Conservation (phyloP, 1,140 invertebrate species). For the Drosophila arawakana region DNA sequence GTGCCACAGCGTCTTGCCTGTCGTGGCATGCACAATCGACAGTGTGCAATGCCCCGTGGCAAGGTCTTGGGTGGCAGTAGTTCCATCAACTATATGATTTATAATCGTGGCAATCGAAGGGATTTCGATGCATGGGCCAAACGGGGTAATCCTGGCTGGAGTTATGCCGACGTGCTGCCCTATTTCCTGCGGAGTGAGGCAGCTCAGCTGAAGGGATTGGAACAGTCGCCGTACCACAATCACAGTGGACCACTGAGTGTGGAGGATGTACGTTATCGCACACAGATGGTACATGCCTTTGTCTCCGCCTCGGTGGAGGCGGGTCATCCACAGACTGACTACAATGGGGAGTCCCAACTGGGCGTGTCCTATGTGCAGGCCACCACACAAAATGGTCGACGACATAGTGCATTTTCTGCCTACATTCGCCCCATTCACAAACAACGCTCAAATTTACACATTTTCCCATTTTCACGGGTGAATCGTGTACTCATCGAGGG, state of each 20-base stretch:
- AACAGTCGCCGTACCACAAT: conserved; percentile 86
- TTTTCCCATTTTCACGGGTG: conserved; percentile 86
- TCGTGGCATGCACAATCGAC: conserved; percentile 85
- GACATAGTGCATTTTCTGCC: conserved; percentile 86
- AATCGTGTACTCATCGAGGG: conserved; percentile 88
- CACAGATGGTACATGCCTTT: conserved; percentile 87
- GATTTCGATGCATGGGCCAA: conserved; percentile 92
- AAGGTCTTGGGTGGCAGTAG: conserved; percentile 90
- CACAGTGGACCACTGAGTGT: conserved; percentile 85
- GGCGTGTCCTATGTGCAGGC: conserved; percentile 89
- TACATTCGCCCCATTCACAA: conserved; percentile 86
- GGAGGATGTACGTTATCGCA: conserved; percentile 86
- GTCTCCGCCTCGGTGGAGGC: conserved; percentile 87
- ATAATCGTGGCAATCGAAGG: conserved; percentile 91
- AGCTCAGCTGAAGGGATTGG: conserved; percentile 85
- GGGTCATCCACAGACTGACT: conserved; percentile 87
- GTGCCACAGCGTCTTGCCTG: conserved; percentile 87
- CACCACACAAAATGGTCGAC: conserved; percentile 85
- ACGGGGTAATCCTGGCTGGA: conserved; percentile 89
- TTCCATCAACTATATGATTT: conserved; percentile 95
- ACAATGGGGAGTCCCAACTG: conserved; percentile 88
- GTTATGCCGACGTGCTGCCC: conserved; percentile 89
- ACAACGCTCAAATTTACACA: conserved; percentile 88
- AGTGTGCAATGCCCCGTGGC: conserved; percentile 87
- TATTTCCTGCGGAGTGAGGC: conserved; percentile 88